A percentile compares a stretch with the other conserved stretches of the same genome.
Conservation (phyloP, 2,888 invertebrate species). For the Nemurella pictetii region DNA sequence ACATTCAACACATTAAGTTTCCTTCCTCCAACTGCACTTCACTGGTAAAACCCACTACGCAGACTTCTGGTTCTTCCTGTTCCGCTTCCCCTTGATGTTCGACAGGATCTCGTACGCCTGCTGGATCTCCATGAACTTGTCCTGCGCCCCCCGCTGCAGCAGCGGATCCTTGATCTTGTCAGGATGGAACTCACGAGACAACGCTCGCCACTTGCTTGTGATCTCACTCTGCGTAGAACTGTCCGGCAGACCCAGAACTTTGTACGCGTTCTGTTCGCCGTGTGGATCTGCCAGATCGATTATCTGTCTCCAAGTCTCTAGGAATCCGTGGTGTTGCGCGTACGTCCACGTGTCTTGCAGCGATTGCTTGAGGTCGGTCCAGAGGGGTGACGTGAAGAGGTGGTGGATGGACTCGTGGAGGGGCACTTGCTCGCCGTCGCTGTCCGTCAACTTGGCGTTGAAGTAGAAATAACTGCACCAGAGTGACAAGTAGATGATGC, state of each 20-base stretch:
- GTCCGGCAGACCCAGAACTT: constrained; percentile 55
- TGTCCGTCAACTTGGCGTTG: constrained; percentile 83
- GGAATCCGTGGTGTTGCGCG: constrained; percentile 84
- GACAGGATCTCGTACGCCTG: constrained; percentile 89
- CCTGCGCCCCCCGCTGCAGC: constrained; percentile 72
- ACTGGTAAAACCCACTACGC: constrained; percentile 36
- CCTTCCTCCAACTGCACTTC: not conserved
- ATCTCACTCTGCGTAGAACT: constrained; percentile 85
- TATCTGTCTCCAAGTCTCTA: constrained; percentile 83
- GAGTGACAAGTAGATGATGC: constrained; percentile 68
- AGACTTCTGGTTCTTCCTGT: constrained; percentile 72
- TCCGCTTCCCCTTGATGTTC: constrained; percentile 76
- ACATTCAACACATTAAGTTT: not conserved
- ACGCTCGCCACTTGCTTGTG: constrained; percentile 74
- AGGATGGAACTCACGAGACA: constrained; percentile 87
- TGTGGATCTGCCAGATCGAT: constrained; percentile 85
- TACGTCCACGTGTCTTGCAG: constrained; percentile 75
- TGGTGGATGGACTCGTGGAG: constrained; percentile 86
- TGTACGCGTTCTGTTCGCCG: constrained; percentile 87
- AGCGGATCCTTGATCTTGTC: constrained; percentile 82
- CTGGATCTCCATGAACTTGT: constrained; percentile 89
- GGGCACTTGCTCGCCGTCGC: constrained; percentile 84
- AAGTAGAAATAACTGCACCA: constrained; percentile 84
- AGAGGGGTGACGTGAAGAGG: constrained; percentile 85
- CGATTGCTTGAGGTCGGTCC: constrained; percentile 78